Evolutionary conservation across 2,797 vertebrate species (phyloP), one percentile per base, ranked within the genome.

Genomic region (Microtus obscurus): DNA sequence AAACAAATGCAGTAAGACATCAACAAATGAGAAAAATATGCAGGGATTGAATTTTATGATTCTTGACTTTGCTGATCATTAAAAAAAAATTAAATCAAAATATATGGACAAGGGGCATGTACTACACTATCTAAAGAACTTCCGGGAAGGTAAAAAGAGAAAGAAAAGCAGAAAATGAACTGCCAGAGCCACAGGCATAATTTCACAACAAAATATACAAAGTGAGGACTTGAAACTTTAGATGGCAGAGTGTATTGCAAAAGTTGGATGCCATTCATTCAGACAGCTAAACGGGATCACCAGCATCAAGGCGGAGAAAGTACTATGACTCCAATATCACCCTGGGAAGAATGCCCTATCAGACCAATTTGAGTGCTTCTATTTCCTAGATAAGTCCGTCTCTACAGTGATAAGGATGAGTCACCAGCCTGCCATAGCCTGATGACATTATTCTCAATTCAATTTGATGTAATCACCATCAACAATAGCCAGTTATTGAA

Each of bases 391-490:
- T 96, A 96, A 93, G 81, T 96, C 82, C 86, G 40, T 96, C 89
- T 91, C 91, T 95, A 56, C 59, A 76, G 43, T 96, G 94, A 91
- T 90, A 93, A 96, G 76, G 59, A 76, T 95, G 92, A 97, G 94
- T 96, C 94, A 95, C 92, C 86, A 94, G 74, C 79, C 80, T 96
- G 53, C 87, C 90, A 76, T 87, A 77, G 43, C 56, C 92, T 95
- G 90, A 93, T 94, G 95, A 91, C 59, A 95, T 87, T 96, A 87
- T 89, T 43, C 82, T 92, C 86, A 95, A 88, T 96, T 95, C 93
- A 89, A 89, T 94, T 96, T 95, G 56, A 96, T 96, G 51, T 87
- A 94, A 95, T 95, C 71, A 92, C 96, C 95, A 94, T 96, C 97
- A 96, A 92, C 86, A 94, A 83, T 61, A 95, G 77, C 59, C 76